Conservation (phyloP, 2,888 invertebrate genomes). For the Actias luna region DNA sequence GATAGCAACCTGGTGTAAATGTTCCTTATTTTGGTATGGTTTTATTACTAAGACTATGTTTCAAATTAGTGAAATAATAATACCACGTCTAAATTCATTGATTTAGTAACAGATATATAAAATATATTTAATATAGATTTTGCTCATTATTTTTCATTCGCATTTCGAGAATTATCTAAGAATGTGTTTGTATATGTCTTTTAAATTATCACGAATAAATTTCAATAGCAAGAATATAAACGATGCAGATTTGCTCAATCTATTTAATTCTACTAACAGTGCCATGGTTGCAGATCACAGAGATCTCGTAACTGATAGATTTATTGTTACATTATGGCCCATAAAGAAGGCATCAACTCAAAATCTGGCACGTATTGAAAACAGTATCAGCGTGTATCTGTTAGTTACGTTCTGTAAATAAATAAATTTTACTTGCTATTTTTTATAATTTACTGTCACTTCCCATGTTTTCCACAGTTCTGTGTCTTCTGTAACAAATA, state of each 20-base stretch:
- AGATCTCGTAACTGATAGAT: conserved; percentile 53
- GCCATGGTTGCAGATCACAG: conserved; percentile 32
- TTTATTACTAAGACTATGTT: no score
- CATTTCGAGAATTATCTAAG: no score
- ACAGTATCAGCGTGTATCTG: not conserved
- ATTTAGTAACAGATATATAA: no score
- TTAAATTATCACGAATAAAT: conserved; percentile 6
- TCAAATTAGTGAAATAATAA: no score
- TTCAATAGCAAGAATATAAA: conserved; percentile 44
- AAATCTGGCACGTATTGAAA: conserved; percentile 1
- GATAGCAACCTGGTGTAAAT: no score
- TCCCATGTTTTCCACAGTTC: not conserved
- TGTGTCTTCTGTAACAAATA: not conserved
- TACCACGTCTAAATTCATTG: no score
- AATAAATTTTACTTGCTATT: not conserved
- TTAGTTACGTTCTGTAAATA: conserved; percentile 1
- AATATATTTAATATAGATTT: no score
- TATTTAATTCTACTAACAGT: conserved; percentile 65
- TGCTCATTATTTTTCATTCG: no score
- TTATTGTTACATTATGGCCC: conserved; percentile 36
- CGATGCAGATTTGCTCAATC: conserved; percentile 62
- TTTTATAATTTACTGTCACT: not conserved
- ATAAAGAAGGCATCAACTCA: not conserved
- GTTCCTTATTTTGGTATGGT: no score
- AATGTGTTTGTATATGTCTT: not conserved